Evolutionary conservation across 2,888 invertebrate genomes (phyloP).

Genomic region (Pseudococcus jackbeardsleyi): DNA sequence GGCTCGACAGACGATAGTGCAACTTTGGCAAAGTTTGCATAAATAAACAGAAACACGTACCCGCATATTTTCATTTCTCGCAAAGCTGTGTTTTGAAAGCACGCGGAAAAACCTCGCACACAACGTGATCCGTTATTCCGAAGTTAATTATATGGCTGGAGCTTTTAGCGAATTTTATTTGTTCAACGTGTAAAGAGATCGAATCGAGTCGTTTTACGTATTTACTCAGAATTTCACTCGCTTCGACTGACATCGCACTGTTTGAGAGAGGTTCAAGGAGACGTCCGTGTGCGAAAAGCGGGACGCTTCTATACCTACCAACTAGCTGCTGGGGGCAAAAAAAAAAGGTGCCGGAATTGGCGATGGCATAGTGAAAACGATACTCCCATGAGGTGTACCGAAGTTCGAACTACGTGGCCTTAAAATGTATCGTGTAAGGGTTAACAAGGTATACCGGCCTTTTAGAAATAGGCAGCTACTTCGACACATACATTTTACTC

Average conservation of each 20-base stretch:
- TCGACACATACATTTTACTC: too few species aligned
- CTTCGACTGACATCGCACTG: constrained; percentile 8
- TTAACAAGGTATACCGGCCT: background rate
- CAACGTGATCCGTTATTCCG: background rate
- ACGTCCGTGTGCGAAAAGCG: background rate
- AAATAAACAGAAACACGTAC: constrained; percentile 6
- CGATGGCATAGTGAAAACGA: background rate
- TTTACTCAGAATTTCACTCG: constrained; percentile 22
- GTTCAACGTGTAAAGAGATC: constrained; percentile 2
- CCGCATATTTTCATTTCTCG: constrained; percentile 46
- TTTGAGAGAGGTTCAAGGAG: constrained; percentile 4
- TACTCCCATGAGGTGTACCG: background rate
- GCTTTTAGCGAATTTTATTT: constrained; percentile 22
- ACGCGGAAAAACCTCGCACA: background rate
- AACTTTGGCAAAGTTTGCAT: constrained; percentile 27
- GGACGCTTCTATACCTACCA: too few species aligned
- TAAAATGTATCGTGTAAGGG: background rate
- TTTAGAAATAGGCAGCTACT: background rate
- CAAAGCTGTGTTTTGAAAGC: constrained; percentile 9
- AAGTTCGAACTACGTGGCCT: background rate
- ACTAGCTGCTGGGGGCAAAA: background rate
- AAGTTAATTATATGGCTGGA: constrained; percentile 24
- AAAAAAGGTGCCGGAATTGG: background rate
- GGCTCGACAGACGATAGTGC: background rate
- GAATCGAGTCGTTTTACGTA: constrained; percentile 22